Evolutionary conservation across 2,113 vertebrate species (phyloP).

Genomic region (Pangasianodon hypophthalmus): DNA sequence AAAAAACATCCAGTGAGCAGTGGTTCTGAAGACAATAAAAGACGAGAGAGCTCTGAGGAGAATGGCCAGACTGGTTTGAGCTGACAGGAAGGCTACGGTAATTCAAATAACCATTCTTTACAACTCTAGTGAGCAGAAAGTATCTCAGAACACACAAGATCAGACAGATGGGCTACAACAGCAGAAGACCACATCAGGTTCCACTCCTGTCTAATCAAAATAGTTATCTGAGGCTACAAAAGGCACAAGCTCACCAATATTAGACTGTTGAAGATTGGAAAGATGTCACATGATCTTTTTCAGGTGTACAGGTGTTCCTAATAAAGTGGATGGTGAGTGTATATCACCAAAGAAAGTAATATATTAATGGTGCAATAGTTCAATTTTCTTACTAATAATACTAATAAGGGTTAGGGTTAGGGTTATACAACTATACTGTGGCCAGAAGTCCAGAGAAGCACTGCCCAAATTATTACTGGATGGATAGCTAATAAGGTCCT

Average conservation of each 20-base stretch:
- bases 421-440: too few relatives aligned
- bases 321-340: neutral
- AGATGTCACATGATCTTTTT: neutral
- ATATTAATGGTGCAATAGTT: too few relatives aligned
- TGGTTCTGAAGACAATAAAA: too few relatives aligned
- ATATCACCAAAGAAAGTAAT: neutral
- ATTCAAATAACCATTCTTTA: neutral
- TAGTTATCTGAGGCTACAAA: neutral
- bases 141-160: neutral
- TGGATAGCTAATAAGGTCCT: conserved; percentile 21
- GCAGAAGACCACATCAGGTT: neutral
- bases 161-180: neutral
- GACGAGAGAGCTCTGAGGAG: neutral
- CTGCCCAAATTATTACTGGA: neutral
- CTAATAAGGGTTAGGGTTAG: too few relatives aligned
- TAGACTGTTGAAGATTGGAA: too few relatives aligned
- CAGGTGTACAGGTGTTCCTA: neutral
- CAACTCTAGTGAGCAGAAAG: neutral
- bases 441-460: neutral
- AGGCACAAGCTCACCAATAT: neutral
- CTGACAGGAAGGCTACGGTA: neutral
- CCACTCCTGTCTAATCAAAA: neutral
- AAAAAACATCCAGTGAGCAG: too few relatives aligned
- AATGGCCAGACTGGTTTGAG: neutral
- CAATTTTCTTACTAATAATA: neutral